phyloP scores from a whole-genome alignment of 2,113 vertebrate genomes.

The Psammodynastes pulverulentus region DNA sequence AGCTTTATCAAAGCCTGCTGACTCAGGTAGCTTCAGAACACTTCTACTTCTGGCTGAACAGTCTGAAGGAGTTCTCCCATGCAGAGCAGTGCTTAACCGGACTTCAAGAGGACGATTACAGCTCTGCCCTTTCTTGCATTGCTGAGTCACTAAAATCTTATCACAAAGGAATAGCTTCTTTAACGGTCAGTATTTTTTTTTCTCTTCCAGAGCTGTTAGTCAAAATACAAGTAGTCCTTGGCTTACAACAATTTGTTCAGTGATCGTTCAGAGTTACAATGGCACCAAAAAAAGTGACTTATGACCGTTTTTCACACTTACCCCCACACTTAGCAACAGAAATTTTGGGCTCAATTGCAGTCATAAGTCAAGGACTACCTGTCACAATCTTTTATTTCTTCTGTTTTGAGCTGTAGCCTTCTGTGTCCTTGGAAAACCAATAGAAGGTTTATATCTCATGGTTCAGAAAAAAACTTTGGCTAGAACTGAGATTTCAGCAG shows the following conservation, averaged over 20 bases:
- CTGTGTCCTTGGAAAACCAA: neutral
- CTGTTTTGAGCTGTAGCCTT: neutral
- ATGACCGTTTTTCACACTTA: neutral
- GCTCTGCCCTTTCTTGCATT: conserved; percentile 87
- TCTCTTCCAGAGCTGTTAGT: neutral
- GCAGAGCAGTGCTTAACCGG: conserved; percentile 88
- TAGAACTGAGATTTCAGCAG: neutral
- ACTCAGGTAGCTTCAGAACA: conserved; percentile 96
- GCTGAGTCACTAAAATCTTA: conserved; percentile 91
- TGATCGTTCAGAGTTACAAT: neutral
- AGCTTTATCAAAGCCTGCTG: conserved; percentile 92
- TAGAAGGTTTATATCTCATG: neutral
- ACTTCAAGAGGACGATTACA: conserved; percentile 85
- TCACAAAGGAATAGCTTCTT: conserved; percentile 95
- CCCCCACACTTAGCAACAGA: too few relatives aligned
- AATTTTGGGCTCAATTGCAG: neutral
- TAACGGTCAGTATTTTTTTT: conserved; percentile 79
- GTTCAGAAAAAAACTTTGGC: neutral
- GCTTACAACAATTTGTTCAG: neutral
- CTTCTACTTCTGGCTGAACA: conserved; percentile 99
- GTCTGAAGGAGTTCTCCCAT: conserved; percentile 95
- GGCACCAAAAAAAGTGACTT: neutral
- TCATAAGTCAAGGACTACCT: neutral
- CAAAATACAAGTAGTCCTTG: neutral
- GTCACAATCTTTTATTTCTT: neutral